Percentiles rank a stretch among this genome's conserved stretches.
Evolutionary conservation across 2,113 vertebrate species (phyloP).

Genomic region (Bucco capensis): DNA sequence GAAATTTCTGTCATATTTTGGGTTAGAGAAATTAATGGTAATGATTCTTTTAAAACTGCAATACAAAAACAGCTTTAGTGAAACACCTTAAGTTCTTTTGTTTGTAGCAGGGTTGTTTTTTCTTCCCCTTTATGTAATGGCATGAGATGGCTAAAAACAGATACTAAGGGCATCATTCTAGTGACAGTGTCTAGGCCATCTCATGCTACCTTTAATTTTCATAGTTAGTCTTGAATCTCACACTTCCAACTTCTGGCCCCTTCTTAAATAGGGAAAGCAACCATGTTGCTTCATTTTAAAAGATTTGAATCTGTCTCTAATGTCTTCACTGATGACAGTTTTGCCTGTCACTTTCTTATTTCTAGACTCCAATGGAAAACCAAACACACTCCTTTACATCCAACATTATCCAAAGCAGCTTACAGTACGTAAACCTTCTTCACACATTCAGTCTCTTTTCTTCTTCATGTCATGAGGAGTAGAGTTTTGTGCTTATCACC

Average conservation of each 20-base stretch:
- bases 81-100: slow-evolving; percentile 72
- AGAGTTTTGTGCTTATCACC: slow-evolving; percentile 99
- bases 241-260: slow-evolving; percentile 60
- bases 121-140: slow-evolving; percentile 24
- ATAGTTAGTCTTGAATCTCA: slow-evolving; percentile 23
- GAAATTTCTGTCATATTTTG: slow-evolving; percentile 49
- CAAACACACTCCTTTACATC: slow-evolving; percentile 62
- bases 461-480: slow-evolving; percentile 99
- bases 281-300: slow-evolving; percentile 58
- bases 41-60: slow-evolving; percentile 54
- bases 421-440: slow-evolving; percentile 90
- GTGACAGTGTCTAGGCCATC: slow-evolving; percentile 57
- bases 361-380: slow-evolving; percentile 73
- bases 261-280: slow-evolving; percentile 67
- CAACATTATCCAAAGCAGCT: slow-evolving; percentile 76
- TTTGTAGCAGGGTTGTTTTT: slow-evolving; percentile 50
- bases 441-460: slow-evolving; percentile 89
- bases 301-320: slow-evolving; percentile 60
- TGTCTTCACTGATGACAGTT: slow-evolving; percentile 66
- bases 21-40: slow-evolving; percentile 53
- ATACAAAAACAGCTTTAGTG: slow-evolving; percentile 70
- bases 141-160: slow-evolving; percentile 49
- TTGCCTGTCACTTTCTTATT: slow-evolving; percentile 68
- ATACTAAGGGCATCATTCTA: slow-evolving; percentile 29
- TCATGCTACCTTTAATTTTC: slow-evolving; percentile 38